A percentile compares a stretch with the other conserved stretches of the same genome.
Evolutionary conservation across 2,888 invertebrate species (phyloP).

Genomic region (Cataglyphis livida): DNA sequence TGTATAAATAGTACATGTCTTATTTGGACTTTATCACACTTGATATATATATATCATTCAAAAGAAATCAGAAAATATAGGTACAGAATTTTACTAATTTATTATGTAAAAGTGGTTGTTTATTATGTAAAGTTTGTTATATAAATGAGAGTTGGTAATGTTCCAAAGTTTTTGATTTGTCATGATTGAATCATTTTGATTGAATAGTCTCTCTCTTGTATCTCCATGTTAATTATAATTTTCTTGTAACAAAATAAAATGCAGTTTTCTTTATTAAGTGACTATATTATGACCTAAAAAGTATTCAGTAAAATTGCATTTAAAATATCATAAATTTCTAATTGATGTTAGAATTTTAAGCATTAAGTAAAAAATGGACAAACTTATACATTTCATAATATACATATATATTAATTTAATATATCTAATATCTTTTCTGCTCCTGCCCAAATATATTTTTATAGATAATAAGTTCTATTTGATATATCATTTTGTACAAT

Average conservation of each 20-base stretch:
- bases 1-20: constrained; percentile 6
- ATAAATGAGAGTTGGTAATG: background rate
- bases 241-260: constrained; percentile 28
- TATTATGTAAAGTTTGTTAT: background rate
- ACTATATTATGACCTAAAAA: constrained; percentile 19
- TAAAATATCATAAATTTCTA: constrained; percentile 43
- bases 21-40: constrained; percentile 18
- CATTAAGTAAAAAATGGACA: constrained; percentile 44
- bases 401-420: constrained; percentile 32
- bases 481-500: constrained; percentile 2
- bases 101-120: constrained; percentile 22
- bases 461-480: constrained; percentile 13
- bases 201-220: background rate
- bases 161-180: constrained; percentile 23
- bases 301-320: constrained; percentile 44
- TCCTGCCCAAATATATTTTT: constrained; percentile 21
- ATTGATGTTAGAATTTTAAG: constrained; percentile 56
- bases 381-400: constrained; percentile 57
- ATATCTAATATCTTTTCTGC: constrained; percentile 37
- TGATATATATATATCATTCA: constrained; percentile 13
- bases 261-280: constrained; percentile 24
- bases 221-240: constrained; percentile 14
- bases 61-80: constrained; percentile 17
- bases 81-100: constrained; percentile 19
- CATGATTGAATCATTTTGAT: background rate